These are phyloP conservation scores for Mongoloraphidia duomilia DNA, from an alignment of 2,888 invertebrate genomes.

Conservation along the genomic window DNA sequence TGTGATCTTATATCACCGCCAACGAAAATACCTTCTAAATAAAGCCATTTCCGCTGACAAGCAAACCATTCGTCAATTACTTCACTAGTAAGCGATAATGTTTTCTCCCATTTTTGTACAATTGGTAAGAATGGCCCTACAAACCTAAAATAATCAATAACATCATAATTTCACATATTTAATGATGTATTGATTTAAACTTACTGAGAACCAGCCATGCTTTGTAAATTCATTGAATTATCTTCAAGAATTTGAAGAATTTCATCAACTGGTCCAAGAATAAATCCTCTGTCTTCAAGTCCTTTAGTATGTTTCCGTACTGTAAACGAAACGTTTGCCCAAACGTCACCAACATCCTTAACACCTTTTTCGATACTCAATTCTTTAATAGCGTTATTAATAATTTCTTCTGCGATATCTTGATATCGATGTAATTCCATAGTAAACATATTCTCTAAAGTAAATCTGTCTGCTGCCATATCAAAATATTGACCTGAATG, in stretches of 20 bases:
- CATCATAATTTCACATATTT: conserved; percentile 17
- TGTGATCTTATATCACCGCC: conserved; percentile 78
- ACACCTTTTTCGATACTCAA: conserved; percentile 81
- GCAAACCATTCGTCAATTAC: conserved; percentile 79
- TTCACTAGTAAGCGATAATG: conserved; percentile 64
- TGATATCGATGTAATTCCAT: conserved; percentile 82
- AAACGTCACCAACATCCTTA: conserved; percentile 63
- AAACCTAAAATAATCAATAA: conserved; percentile 38
- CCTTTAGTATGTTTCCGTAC: conserved; percentile 55
- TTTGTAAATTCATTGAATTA: conserved; percentile 78
- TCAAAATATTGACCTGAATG: conserved; percentile 56
- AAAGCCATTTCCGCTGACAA: conserved; percentile 82
- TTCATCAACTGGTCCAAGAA: conserved; percentile 73
- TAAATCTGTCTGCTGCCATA: conserved; percentile 79
- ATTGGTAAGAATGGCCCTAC: conserved; percentile 73
- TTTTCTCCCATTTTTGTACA: conserved; percentile 78
- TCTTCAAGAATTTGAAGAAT: conserved; percentile 71
- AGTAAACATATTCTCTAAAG: conserved; percentile 80
- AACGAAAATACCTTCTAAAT: conserved; percentile 83
- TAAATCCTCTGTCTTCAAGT: conserved; percentile 63
- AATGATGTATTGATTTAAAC: conserved; percentile 14
- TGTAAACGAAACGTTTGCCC: conserved; percentile 49
- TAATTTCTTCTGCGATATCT: conserved; percentile 73
- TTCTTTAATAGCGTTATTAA: conserved; percentile 80
- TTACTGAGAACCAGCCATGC: conserved; percentile 76